Conservation (phyloP, 2,888 invertebrate genomes). For the Argyresthia goedartella region DNA sequence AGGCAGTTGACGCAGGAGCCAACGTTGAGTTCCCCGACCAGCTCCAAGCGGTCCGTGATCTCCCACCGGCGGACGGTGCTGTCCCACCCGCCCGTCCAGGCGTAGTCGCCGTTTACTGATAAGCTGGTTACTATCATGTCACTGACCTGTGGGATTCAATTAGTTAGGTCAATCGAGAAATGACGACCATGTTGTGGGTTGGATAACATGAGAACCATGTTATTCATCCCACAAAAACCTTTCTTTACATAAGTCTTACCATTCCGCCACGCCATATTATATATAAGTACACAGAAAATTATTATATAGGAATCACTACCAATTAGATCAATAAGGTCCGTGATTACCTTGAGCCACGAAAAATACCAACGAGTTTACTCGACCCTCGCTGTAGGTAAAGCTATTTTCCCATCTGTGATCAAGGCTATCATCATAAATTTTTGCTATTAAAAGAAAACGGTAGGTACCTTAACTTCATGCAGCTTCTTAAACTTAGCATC, state of each 20-base stretch:
- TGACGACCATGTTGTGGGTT: too few relatives aligned
- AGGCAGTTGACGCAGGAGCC: slow-evolving; percentile 51
- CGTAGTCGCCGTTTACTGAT: slow-evolving; percentile 40
- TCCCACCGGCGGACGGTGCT: slow-evolving; percentile 60
- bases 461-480: slow-evolving; percentile 65
- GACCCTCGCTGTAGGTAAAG: too few relatives aligned
- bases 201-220: background rate
- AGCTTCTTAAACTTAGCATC: slow-evolving; percentile 59
- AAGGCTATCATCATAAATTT: too few relatives aligned
- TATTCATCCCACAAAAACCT: background rate
- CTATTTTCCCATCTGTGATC: too few relatives aligned
- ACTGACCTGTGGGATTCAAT: slow-evolving; percentile 34
- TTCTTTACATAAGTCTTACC: background rate
- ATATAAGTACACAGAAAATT: too few relatives aligned
- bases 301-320: too few relatives aligned
- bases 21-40: slow-evolving; percentile 42
- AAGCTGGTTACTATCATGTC: slow-evolving; percentile 65
- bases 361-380: too few relatives aligned
- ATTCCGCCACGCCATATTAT: too few relatives aligned
- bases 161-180: background rate
- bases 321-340: too few relatives aligned
- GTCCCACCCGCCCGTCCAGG: slow-evolving; percentile 72
- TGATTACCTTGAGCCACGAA: too few relatives aligned
- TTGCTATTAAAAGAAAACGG: too few relatives aligned
- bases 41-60: slow-evolving; percentile 35